Percentiles rank a stretch among this genome's conserved stretches.
Conservation (phyloP, 2,888 invertebrate species). For the Tillus elongatus region DNA sequence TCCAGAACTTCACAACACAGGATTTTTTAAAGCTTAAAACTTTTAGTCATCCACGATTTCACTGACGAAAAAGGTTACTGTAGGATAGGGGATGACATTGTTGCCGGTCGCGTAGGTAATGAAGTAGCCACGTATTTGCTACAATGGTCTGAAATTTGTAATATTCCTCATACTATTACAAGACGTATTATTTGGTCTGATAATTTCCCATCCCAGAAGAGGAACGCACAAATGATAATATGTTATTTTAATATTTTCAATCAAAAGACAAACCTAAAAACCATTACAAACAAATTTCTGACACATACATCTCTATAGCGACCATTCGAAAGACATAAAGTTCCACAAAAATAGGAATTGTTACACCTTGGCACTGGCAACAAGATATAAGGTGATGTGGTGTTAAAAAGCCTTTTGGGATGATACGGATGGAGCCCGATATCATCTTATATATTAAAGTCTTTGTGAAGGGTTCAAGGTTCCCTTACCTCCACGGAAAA, state of each 20-base stretch:
- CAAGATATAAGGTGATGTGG: slow-evolving; percentile 4
- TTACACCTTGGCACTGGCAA: slow-evolving; percentile 14
- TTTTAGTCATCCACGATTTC: not conserved
- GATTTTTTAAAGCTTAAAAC: not conserved
- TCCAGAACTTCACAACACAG: not conserved
- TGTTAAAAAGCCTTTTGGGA: not conserved
- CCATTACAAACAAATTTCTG: slow-evolving; percentile 14
- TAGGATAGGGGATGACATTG: not conserved
- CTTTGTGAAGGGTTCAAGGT: slow-evolving; percentile 4
- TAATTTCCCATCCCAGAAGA: slow-evolving; percentile 11
- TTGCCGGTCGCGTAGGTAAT: slow-evolving; percentile 1
- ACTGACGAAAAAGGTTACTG: slow-evolving; percentile 2
- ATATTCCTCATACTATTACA: not conserved
- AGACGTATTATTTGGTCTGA: slow-evolving; percentile 14
- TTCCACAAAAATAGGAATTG: slow-evolving; percentile 10
- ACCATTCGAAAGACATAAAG: slow-evolving; percentile 13
- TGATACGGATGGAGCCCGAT: not conserved
- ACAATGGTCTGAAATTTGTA: not conserved
- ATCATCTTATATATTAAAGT: not conserved
- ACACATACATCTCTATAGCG: no score
- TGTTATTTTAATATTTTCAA: slow-evolving; percentile 13
- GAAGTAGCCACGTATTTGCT: not conserved
- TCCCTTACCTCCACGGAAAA: no score
- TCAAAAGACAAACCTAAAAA: slow-evolving; percentile 9
- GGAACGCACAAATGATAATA: slow-evolving; percentile 11